Conservation (phyloP, 2,888 invertebrate species). For the Aporophyla nigra region DNA sequence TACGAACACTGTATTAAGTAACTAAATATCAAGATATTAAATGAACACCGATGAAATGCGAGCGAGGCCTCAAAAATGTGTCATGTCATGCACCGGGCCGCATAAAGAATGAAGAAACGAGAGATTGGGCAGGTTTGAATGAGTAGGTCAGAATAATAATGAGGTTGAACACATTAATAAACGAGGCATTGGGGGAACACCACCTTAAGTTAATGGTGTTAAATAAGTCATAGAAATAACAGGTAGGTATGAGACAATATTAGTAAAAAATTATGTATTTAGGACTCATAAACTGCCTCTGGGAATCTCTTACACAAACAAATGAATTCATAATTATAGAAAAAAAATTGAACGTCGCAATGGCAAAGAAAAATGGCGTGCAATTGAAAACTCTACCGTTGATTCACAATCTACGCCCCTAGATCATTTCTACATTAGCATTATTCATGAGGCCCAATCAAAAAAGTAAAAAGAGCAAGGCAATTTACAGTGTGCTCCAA, state of each 20-base stretch:
- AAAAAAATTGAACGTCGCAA: not conserved
- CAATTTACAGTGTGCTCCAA: constrained; percentile 29
- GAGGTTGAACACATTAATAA: constrained; percentile 38
- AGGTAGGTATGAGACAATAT: not conserved
- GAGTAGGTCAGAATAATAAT: constrained; percentile 50
- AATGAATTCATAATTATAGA: not conserved
- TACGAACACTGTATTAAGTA: constrained; percentile 4
- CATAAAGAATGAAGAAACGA: constrained; percentile 51
- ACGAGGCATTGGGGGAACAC: not conserved
- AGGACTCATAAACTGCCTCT: not conserved
- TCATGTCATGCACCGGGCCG: constrained; percentile 41
- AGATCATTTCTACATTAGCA: constrained; percentile 48
- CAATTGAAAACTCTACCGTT: constrained; percentile 25
- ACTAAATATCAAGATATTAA: constrained; percentile 21
- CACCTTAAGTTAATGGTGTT: not conserved
- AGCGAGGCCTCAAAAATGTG: constrained; percentile 46
- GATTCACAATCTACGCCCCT: constrained; percentile 43
- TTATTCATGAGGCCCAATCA: constrained; percentile 53
- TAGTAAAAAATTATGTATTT: not conserved
- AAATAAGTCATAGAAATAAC: not conserved
- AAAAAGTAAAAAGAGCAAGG: constrained; percentile 33
- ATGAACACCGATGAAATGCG: constrained; percentile 13
- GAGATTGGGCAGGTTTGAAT: constrained; percentile 27
- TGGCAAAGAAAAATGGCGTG: constrained; percentile 26
- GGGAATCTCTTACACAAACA: too few species aligned